These are phyloP conservation scores for Orientallactaga sibirica DNA, from an alignment of 2,797 vertebrate genomes.

Conservation along the genomic window DNA sequence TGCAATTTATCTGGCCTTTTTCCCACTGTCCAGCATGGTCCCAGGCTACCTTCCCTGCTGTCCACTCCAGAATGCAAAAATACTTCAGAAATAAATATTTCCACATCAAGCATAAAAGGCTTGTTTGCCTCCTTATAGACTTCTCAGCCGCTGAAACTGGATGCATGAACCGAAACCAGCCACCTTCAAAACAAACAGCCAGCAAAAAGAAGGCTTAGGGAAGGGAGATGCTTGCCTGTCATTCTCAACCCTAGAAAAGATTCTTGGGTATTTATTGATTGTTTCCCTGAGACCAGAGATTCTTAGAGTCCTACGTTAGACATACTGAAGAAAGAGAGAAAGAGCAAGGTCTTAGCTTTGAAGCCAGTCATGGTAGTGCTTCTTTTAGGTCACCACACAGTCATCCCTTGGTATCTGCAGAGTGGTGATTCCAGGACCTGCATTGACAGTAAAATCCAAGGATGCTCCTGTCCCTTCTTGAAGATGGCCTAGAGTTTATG, in stretches of 20 bases:
- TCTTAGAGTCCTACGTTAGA: not conserved
- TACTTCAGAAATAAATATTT: constrained; percentile 20
- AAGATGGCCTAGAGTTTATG: not conserved
- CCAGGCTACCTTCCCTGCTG: constrained; percentile 3
- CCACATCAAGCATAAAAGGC: not conserved
- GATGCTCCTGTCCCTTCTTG: not conserved
- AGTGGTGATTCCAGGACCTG: too few species aligned
- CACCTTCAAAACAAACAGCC: not conserved
- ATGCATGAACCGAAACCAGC: not conserved
- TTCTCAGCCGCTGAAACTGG: not conserved
- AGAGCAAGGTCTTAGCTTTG: not conserved
- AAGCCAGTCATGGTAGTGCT: not conserved
- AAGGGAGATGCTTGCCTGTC: not conserved
- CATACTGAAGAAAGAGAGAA: not conserved
- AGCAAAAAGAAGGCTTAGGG: not conserved
- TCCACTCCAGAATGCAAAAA: constrained; percentile 6
- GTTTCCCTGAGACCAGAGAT: not conserved
- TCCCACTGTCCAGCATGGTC: not conserved
- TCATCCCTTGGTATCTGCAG: not conserved
- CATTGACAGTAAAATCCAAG: too few species aligned
- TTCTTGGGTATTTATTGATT: not conserved
- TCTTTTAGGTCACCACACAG: not conserved
- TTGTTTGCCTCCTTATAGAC: not conserved
- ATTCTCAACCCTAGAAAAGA: not conserved
- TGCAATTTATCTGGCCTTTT: not conserved